phyloP scores from a whole-genome alignment of 2,113 vertebrate genomes.

The Onychostoma macrolepis region DNA sequence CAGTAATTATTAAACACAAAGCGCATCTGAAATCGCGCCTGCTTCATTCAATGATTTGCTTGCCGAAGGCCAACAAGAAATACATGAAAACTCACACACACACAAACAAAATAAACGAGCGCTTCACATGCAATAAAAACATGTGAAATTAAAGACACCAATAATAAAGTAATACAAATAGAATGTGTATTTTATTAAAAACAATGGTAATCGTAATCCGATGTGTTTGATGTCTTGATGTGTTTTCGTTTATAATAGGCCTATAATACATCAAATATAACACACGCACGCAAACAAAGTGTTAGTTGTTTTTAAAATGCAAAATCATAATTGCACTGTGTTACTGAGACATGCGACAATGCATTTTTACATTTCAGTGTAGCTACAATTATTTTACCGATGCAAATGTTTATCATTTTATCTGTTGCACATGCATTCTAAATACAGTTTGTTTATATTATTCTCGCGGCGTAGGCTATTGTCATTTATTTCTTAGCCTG shows the following conservation, averaged over 20 bases:
- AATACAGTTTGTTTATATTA: neutral
- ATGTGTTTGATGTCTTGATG: neutral
- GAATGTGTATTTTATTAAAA: neutral
- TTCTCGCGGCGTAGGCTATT: neutral
- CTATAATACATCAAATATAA: neutral
- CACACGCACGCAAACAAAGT: neutral
- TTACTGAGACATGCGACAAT: neutral
- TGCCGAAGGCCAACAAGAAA: neutral
- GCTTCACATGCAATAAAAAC: neutral
- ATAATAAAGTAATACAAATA: neutral
- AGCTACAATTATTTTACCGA: neutral
- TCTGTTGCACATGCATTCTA: neutral
- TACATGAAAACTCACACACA: neutral
- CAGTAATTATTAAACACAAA: neutral
- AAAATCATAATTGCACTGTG: neutral
- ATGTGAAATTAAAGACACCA: neutral
- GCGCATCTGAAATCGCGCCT: neutral
- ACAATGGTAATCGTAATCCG: neutral
- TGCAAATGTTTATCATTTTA: neutral
- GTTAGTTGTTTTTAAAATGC: neutral
- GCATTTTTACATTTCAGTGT: neutral
- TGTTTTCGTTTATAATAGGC: slow-evolving; percentile 6
- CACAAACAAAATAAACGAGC: neutral
- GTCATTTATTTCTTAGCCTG: neutral
- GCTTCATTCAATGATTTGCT: neutral